Percentiles rank a stretch among this genome's conserved stretches.
Evolutionary conservation across 2,113 vertebrate genomes (phyloP).

Genomic region (Chaetops frenatus): DNA sequence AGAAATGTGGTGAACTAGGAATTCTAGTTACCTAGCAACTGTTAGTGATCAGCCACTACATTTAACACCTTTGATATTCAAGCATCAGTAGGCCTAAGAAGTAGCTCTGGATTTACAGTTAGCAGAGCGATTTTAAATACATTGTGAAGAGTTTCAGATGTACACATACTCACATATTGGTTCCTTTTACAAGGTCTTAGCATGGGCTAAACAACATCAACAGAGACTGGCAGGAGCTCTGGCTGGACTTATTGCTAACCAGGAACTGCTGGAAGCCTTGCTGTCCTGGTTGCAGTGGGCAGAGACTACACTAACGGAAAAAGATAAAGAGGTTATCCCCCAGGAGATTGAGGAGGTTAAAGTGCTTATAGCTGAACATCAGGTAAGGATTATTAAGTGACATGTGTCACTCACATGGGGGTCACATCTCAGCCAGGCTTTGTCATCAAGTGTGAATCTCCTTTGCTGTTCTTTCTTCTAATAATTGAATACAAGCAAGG

Average conservation of each 20-base stretch:
- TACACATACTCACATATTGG: background rate
- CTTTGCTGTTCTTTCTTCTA: background rate
- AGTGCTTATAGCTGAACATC: conserved; percentile 90
- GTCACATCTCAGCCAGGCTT: background rate
- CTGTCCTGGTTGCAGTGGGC: conserved; percentile 95
- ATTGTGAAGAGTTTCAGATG: background rate
- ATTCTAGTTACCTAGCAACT: background rate
- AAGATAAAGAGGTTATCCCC: conserved; percentile 88
- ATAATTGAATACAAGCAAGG: background rate
- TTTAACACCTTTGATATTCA: background rate
- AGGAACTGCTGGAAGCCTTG: conserved; percentile 89
- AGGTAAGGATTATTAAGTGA: conserved; percentile 71
- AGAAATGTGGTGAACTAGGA: background rate
- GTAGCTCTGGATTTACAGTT: background rate
- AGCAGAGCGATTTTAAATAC: background rate
- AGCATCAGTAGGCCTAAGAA: background rate
- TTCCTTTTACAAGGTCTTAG: conserved; percentile 81
- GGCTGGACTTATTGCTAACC: conserved; percentile 83
- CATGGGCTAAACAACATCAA: conserved; percentile 94
- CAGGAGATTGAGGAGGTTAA: conserved; percentile 95
- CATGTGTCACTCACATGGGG: background rate
- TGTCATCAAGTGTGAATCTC: accelerated
- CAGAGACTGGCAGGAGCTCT: conserved; percentile 87
- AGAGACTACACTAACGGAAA: conserved; percentile 86
- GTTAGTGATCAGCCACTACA: background rate